These are phyloP conservation scores for Hydriomena furcata DNA, from an alignment of 2,888 invertebrate genomes.

Conservation along the genomic window DNA sequence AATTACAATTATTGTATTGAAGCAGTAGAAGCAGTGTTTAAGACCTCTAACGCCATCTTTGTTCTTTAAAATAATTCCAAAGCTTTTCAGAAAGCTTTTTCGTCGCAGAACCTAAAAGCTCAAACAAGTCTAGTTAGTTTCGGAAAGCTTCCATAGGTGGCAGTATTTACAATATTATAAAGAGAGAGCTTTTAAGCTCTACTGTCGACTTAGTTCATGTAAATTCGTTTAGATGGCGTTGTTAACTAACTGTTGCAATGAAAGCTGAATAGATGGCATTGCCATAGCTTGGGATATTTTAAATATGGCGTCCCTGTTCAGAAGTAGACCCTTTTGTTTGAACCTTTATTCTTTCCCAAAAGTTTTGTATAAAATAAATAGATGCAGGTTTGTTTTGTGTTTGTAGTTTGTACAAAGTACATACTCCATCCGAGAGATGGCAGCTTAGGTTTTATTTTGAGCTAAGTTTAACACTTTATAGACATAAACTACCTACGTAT, in stretches of 20 bases:
- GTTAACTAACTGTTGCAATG: neutral
- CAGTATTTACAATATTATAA: neutral
- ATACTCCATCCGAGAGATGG: constrained; percentile 2
- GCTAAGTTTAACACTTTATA: no score
- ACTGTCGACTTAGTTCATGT: constrained; percentile 3
- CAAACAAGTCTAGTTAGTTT: constrained; percentile 6
- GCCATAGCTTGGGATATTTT: neutral
- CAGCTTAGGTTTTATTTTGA: neutral
- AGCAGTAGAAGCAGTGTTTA: no score
- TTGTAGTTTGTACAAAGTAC: no score
- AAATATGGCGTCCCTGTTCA: neutral
- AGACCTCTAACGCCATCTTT: no score
- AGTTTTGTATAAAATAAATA: no score
- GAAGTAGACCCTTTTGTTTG: neutral
- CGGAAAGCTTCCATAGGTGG: constrained; percentile 4
- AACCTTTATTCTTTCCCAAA: neutral
- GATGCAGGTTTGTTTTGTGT: no score
- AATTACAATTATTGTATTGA: no score
- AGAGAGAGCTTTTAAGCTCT: neutral
- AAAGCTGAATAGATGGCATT: constrained; percentile 2
- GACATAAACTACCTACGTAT: neutral
- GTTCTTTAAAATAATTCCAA: neutral
- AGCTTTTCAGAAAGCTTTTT: neutral
- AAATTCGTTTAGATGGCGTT: constrained; percentile 3
- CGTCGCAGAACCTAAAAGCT: constrained; percentile 1